These are phyloP conservation scores for Picus viridis DNA, from an alignment of 2,797 vertebrate species.

Conservation along the genomic window DNA sequence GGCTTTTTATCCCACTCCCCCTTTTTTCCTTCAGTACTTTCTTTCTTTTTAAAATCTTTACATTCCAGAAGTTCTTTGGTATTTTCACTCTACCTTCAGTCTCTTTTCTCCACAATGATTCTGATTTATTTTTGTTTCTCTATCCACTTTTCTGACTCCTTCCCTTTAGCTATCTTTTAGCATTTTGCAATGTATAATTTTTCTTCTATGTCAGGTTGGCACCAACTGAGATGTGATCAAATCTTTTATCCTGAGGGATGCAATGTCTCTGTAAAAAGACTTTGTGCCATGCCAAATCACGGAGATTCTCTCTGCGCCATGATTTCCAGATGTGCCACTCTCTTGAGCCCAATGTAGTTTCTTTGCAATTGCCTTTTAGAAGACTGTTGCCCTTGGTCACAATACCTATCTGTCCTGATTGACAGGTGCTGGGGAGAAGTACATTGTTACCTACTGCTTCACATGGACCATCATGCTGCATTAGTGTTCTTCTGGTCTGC, in stretches of 20 bases:
- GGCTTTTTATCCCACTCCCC: neutral
- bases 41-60: conserved; percentile 44
- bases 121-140: conserved; percentile 60
- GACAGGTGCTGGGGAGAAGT: neutral
- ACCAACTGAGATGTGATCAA: conserved; percentile 41
- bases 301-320: neutral
- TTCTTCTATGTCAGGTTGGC: conserved; percentile 55
- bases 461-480: neutral
- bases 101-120: neutral
- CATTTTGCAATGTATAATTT: conserved; percentile 64
- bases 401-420: neutral
- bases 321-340: neutral
- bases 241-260: conserved; percentile 53
- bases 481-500: neutral
- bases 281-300: conserved; percentile 16
- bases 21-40: conserved; percentile 9
- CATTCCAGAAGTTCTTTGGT: conserved; percentile 13
- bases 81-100: conserved; percentile 30
- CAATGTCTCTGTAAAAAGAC: conserved; percentile 44
- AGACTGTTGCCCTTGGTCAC: neutral
- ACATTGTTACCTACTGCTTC: neutral
- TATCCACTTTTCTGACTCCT: conserved; percentile 2
- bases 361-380: neutral
- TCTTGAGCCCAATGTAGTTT: conserved; percentile 2
- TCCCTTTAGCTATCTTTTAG: conserved; percentile 62